These are phyloP conservation scores for Crax fasciolata DNA, from an alignment of 2,797 vertebrate species.

Conservation along the genomic window DNA sequence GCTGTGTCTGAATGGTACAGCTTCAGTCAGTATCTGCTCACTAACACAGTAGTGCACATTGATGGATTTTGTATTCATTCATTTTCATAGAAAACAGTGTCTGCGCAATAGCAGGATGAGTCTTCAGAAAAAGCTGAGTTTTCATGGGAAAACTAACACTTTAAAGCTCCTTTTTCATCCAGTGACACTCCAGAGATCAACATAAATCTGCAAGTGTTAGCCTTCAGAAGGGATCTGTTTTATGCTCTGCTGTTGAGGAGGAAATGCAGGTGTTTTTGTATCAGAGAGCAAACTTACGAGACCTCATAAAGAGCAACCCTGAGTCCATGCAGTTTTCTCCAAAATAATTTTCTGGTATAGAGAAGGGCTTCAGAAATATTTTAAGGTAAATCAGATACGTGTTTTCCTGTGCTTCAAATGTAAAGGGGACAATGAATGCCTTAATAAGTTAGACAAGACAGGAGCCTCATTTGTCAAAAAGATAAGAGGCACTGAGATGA, in stretches of 20 bases:
- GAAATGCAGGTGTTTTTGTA: neutral
- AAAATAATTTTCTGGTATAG: neutral
- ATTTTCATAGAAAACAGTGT: neutral
- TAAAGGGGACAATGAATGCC: conserved; percentile 11
- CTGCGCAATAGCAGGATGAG: neutral
- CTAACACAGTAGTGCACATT: fast-evolving
- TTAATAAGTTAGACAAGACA: conserved; percentile 29
- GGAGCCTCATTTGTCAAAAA: conserved; percentile 44
- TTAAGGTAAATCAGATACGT: neutral
- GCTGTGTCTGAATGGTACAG: neutral
- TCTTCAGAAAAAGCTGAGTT: conserved; percentile 2
- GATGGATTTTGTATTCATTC: neutral
- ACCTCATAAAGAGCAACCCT: neutral
- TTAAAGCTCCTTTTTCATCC: neutral
- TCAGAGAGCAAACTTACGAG: neutral
- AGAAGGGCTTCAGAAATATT: conserved; percentile 5
- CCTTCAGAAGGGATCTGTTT: neutral
- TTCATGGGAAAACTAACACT: neutral
- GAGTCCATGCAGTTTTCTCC: neutral
- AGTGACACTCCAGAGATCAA: neutral
- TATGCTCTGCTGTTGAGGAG: neutral
- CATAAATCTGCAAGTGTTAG: neutral
- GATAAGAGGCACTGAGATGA: conserved; percentile 27
- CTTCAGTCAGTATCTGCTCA: neutral
- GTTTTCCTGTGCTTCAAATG: conserved; percentile 7